Percentiles rank a stretch among this genome's conserved stretches.
Evolutionary conservation across 2,113 vertebrate genomes (phyloP).

Genomic region (Chamaea fasciata): DNA sequence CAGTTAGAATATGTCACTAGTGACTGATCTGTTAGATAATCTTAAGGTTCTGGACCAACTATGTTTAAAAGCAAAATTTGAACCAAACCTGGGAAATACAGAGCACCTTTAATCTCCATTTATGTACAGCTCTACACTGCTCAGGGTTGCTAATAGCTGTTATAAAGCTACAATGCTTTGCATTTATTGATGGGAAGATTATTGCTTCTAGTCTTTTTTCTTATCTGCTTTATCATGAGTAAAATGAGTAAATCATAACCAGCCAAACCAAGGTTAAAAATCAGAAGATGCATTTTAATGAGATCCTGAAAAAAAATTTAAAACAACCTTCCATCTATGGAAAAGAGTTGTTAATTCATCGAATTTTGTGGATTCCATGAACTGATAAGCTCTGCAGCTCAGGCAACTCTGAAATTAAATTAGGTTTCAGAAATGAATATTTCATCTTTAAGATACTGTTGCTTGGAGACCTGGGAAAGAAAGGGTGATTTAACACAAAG

Average conservation of each 20-base stretch:
- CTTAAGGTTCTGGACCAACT: neutral
- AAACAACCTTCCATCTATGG: constrained; percentile 32
- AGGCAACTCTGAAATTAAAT: constrained; percentile 77
- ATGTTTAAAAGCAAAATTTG: neutral
- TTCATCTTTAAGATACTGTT: constrained; percentile 79
- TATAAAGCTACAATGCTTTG: constrained; percentile 57
- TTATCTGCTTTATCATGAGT: constrained; percentile 11
- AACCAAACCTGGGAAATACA: neutral
- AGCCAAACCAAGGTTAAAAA: constrained; percentile 64
- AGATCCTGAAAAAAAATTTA: neutral
- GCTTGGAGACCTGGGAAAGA: constrained; percentile 72
- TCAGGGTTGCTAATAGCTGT: constrained; percentile 36
- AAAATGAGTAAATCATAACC: constrained; percentile 60
- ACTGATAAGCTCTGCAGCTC: constrained; percentile 67
- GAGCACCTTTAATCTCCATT: constrained; percentile 8
- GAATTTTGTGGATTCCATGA: constrained; percentile 68
- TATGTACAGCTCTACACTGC: neutral
- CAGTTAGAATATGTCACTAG: constrained; percentile 13
- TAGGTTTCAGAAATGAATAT: constrained; percentile 77
- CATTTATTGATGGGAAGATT: constrained; percentile 64
- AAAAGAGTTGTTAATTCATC: constrained; percentile 67
- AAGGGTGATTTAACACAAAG: constrained; percentile 66
- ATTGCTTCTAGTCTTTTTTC: constrained; percentile 52
- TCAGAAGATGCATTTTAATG: constrained; percentile 54
- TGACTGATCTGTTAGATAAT: constrained; percentile 6